Percentiles rank a stretch among this genome's conserved stretches.
Evolutionary conservation across 2,797 vertebrate genomes (phyloP).

Genomic region (Hylomyscus alleni): DNA sequence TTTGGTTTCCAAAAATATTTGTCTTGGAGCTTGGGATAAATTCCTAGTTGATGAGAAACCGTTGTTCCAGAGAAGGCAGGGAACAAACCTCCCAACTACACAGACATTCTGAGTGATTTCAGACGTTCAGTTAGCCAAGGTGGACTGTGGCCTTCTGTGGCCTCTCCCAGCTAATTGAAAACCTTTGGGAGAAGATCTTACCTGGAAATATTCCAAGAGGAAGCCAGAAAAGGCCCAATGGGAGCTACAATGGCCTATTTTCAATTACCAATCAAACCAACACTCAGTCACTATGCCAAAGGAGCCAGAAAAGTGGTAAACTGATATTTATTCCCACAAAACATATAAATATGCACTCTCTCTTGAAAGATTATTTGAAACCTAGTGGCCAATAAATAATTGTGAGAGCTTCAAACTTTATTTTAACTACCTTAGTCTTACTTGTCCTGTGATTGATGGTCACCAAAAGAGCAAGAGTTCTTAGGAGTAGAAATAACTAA

Average conservation of each 20-base stretch:
- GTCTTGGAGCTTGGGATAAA: conserved; percentile 77
- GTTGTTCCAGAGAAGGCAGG: conserved; percentile 77
- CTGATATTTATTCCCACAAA: conserved; percentile 74
- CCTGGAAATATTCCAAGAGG: conserved; percentile 74
- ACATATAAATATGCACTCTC: conserved; percentile 69
- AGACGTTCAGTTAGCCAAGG: conserved; percentile 69
- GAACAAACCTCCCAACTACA: conserved; percentile 75
- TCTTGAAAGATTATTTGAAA: conserved; percentile 66
- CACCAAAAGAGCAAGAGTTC: neutral
- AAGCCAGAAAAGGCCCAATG: conserved; percentile 64
- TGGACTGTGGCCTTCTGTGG: conserved; percentile 31
- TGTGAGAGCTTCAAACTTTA: neutral
- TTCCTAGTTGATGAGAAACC: conserved; percentile 77
- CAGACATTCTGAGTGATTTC: conserved; percentile 40
- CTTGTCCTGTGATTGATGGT: neutral
- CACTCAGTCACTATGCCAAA: conserved; percentile 62
- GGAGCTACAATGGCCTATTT: conserved; percentile 63
- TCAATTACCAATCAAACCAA: conserved; percentile 81
- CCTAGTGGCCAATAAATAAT: conserved; percentile 60
- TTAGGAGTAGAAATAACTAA: conserved; percentile 10
- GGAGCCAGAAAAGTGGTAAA: conserved; percentile 52
- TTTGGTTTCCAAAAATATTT: conserved; percentile 83
- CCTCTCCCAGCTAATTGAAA: conserved; percentile 65
- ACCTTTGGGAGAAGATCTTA: conserved; percentile 74
- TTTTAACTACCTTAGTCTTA: neutral